Evolutionary conservation across 2,888 invertebrate genomes (phyloP), one percentile per base, ranked within the genome.

Genomic region (Eupithecia tripunctaria): DNA sequence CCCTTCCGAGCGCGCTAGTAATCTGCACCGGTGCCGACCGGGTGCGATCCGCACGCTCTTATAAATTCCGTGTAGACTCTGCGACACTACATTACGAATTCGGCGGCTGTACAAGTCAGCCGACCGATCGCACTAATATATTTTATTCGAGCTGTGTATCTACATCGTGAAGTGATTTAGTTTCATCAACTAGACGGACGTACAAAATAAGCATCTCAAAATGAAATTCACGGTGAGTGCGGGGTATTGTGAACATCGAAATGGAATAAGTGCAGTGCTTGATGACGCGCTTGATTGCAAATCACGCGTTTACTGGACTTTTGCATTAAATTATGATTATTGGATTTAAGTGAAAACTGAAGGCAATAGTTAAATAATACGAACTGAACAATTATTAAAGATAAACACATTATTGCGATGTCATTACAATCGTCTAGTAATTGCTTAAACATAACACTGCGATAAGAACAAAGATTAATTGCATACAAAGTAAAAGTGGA

Each of bases 201-300:
- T 90, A 86, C 81, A 78, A 84, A 87, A 92, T 88, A 93, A 92
- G 86, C 89, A 79, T 86, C 82, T 76, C 84, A 90, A 89, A 88
- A 95, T 95, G 94, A 94, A 94, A 93, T 91, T 92, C 91, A 93
- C 91, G 94, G 94, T 95, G 94, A 95, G 94, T 94, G 88, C 83
- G 88, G 82, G 82, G 88, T 84, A 78, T 56, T 82, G 85, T 86
- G 79, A 81, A 82, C 78, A 73, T 74, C 68, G 64, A 56, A 74
- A 82, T 69, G 67, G 73, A 74, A 80, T 64, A 76, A 83, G 85
- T 81, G 81, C 80, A 76, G 76, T 78, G 79, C 73, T 74, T 75
- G 76, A n/a, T n/a, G n/a, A n/a, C n/a, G n/a, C n/a, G n/a, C n/a
- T n/a, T n/a, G n/a, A n/a, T n/a, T n/a, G n/a, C n/a, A n/a, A 76